Evolutionary conservation across 2,888 invertebrate genomes (phyloP).

Genomic region (Catocala fraxini): DNA sequence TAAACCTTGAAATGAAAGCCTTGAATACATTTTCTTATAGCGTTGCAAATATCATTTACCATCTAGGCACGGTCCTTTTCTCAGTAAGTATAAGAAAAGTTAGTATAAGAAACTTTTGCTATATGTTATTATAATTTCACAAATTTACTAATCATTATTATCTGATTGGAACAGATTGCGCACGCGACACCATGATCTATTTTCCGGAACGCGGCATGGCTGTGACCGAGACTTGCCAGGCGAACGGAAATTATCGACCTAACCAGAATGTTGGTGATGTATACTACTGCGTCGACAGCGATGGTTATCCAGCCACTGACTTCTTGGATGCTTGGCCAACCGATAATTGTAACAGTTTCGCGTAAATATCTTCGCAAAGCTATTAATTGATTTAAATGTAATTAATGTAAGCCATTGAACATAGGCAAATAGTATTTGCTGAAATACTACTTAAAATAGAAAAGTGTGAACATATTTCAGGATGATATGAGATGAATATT

Average conservation of each 20-base stretch:
- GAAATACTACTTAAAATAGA: no score
- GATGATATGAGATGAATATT: no score
- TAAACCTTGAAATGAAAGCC: constrained; percentile 52
- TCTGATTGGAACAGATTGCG: constrained; percentile 84
- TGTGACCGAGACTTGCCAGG: constrained; percentile 81
- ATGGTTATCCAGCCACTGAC: constrained; percentile 81
- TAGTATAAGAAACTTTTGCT: neutral
- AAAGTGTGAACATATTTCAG: no score
- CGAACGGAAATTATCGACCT: constrained; percentile 88
- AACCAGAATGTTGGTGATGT: constrained; percentile 83
- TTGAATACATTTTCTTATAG: constrained; percentile 44
- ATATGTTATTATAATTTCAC: neutral
- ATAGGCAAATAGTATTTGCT: no score
- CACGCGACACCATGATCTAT: constrained; percentile 85
- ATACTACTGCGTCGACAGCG: constrained; percentile 88
- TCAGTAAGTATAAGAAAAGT: no score
- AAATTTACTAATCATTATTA: constrained; percentile 8
- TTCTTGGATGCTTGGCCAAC: constrained; percentile 58
- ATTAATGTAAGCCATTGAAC: no score
- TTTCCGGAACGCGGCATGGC: constrained; percentile 82
- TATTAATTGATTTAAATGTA: neutral
- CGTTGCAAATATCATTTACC: constrained; percentile 27
- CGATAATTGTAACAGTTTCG: constrained; percentile 55
- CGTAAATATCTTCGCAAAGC: constrained; percentile 21
- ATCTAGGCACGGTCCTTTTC: neutral